Conservation (phyloP, 2,888 invertebrate species). For the Aphelenchoides bicaudatus region DNA sequence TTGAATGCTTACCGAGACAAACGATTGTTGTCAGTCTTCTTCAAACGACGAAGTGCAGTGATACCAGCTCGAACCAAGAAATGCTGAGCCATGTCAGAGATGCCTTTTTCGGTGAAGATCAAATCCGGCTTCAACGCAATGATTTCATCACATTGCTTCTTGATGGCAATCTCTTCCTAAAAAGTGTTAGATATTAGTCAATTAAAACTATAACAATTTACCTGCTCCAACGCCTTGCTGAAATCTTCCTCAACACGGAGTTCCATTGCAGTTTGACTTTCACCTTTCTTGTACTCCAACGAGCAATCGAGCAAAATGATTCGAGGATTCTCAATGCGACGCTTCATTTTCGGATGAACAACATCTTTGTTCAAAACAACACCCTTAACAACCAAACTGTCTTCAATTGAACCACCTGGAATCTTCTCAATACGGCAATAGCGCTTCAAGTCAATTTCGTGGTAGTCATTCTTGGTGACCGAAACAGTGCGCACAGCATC, state of each 20-base stretch:
- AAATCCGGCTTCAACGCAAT: conserved; percentile 88
- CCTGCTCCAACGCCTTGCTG: conserved; percentile 81
- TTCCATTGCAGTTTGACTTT: conserved; percentile 68
- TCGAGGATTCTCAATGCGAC: conserved; percentile 88
- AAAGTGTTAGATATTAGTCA: conserved; percentile 13
- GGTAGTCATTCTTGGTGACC: conserved; percentile 69
- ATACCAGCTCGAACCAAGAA: conserved; percentile 67
- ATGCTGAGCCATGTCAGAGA: conserved; percentile 70
- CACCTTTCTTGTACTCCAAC: conserved; percentile 94
- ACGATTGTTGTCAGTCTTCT: conserved; percentile 94
- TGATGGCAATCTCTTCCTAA: conserved; percentile 84
- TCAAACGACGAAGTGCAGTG: conserved; percentile 71
- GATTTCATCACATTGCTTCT: conserved; percentile 82
- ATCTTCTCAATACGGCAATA: conserved; percentile 66
- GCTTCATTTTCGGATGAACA: conserved; percentile 92
- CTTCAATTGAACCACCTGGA: conserved; percentile 91
- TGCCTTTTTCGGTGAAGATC: conserved; percentile 93
- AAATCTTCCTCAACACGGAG: conserved; percentile 90
- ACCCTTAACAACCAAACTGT: conserved; percentile 84
- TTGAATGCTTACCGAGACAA: conserved; percentile 70
- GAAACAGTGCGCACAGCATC: conserved; percentile 89
- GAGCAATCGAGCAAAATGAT: conserved; percentile 90
- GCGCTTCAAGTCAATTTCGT: conserved; percentile 91
- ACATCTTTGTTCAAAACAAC: conserved; percentile 99
- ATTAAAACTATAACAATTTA: conserved; percentile 20